Evolutionary conservation across 2,113 vertebrate species (phyloP).

Genomic region (Lepus timidus): DNA sequence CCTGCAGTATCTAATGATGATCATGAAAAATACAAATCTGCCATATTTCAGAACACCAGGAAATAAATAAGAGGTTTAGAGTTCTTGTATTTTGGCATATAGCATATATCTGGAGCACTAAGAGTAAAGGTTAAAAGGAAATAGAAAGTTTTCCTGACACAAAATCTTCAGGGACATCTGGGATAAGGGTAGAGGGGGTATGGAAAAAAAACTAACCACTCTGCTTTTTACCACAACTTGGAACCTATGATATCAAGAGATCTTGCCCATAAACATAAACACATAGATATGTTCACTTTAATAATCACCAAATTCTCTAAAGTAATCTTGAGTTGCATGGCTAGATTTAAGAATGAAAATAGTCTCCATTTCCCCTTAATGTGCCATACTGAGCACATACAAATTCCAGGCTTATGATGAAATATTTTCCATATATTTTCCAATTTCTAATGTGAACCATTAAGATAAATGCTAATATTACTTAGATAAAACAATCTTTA

Average conservation of each 20-base stretch:
- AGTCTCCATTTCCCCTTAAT: neutral
- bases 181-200: fast-evolving
- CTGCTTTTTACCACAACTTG: neutral
- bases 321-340: neutral
- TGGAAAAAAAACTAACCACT: neutral
- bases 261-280: neutral
- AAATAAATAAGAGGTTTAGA: neutral
- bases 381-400: neutral
- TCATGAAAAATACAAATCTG: neutral
- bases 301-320: neutral
- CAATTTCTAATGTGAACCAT: neutral
- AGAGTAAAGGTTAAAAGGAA: neutral
- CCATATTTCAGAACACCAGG: neutral
- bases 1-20: neutral
- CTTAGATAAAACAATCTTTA: slow-evolving; percentile 29
- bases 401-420: neutral
- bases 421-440: neutral
- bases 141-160: neutral
- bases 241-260: neutral
- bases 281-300: neutral
- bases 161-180: neutral
- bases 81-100: neutral
- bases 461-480: neutral
- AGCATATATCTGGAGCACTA: neutral
- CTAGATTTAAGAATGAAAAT: neutral